These are phyloP conservation scores for Stichopus horrens DNA, from an alignment of 53 echinoderm and acorn worm genomes.

Conservation along the genomic window DNA sequence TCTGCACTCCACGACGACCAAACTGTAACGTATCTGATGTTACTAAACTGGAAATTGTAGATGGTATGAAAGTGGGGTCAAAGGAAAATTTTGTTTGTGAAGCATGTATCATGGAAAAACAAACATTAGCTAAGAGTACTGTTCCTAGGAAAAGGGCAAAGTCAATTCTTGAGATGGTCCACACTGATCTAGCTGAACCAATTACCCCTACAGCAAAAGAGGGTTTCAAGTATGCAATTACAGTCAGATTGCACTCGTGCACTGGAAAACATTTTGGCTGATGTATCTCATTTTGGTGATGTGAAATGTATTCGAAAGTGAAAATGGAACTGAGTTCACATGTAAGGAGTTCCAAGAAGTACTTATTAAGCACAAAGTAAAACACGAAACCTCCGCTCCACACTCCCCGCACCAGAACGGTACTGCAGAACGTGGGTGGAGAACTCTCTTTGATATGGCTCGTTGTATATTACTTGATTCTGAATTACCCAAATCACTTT, in stretches of 20 bases:
- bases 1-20: no score
- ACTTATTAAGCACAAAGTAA: slow-evolving; percentile 28
- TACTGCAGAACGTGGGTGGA: slow-evolving; percentile 53
- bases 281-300: slow-evolving; percentile 36
- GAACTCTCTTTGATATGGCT: slow-evolving; percentile 58
- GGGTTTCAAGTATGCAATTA: slow-evolving; percentile 46
- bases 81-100: slow-evolving; percentile 30
- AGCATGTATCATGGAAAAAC: slow-evolving; percentile 44
- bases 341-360: slow-evolving; percentile 34
- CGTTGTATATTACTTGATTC: slow-evolving; percentile 53
- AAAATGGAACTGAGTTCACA: slow-evolving; percentile 53
- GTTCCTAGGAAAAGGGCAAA: slow-evolving; percentile 38
- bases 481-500: slow-evolving; percentile 42
- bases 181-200: slow-evolving; percentile 56
- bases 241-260: slow-evolving; percentile 16
- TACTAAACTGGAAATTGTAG: slow-evolving; percentile 43
- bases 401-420: slow-evolving; percentile 62
- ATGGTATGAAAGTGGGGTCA: slow-evolving; percentile 39
- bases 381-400: slow-evolving; percentile 55
- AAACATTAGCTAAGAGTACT: slow-evolving; percentile 37
- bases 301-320: slow-evolving; percentile 48
- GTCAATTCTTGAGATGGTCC: slow-evolving; percentile 44
- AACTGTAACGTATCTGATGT: slow-evolving; percentile 57
- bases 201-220: slow-evolving; percentile 44
- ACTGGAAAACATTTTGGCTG: slow-evolving; percentile 50